phyloP scores from a whole-genome alignment of 2,797 vertebrate species.

The Amphiprion clarkii region DNA sequence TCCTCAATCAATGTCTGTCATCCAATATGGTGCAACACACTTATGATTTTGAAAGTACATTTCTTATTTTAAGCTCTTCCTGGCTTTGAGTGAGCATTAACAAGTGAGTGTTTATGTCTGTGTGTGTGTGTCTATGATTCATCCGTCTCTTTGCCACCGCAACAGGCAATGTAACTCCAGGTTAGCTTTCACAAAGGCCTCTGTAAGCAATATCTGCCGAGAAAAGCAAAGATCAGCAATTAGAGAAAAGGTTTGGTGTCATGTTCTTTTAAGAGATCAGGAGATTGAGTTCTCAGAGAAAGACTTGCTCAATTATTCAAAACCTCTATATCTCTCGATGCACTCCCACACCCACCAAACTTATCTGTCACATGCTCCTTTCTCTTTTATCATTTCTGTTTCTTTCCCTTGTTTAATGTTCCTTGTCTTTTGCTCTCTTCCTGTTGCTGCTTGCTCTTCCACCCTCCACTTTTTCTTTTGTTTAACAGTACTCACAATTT shows the following conservation, averaged over 20 bases:
- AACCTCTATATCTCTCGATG: conserved; percentile 14
- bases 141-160: conserved; percentile 12
- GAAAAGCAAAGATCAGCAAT: conserved; percentile 72
- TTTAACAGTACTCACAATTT: background rate
- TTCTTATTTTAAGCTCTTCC: background rate
- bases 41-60: no score
- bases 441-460: background rate
- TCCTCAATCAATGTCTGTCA: no score
- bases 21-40: no score
- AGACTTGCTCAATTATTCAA: conserved; percentile 67
- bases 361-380: conserved; percentile 8
- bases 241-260: conserved; percentile 47
- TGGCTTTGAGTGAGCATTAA: background rate
- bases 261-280: conserved; percentile 53
- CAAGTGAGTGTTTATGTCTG: background rate
- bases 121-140: conserved; percentile 14
- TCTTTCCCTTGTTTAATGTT: background rate
- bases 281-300: conserved; percentile 54
- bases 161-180: conserved; percentile 12
- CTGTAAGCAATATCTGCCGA: conserved; percentile 55
- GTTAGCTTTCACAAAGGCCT: conserved; percentile 45
- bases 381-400: conserved; percentile 3
- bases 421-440: background rate
- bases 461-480: background rate
- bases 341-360: background rate